These are phyloP conservation scores for Aegithalos caudatus DNA, from an alignment of 2,113 vertebrate genomes.

Conservation along the genomic window DNA sequence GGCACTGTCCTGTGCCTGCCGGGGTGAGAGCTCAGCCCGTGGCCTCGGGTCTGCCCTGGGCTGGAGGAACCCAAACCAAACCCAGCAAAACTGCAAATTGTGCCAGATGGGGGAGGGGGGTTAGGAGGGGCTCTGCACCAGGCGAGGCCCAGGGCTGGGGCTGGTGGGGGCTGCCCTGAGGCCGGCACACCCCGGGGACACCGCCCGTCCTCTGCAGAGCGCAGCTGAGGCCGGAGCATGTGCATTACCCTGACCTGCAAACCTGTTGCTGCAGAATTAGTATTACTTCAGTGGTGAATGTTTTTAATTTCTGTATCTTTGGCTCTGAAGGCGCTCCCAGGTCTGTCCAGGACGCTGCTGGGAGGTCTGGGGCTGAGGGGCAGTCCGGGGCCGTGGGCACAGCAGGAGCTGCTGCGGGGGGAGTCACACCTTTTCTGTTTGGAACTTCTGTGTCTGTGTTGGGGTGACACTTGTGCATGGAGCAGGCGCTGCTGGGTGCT, in stretches of 20 bases:
- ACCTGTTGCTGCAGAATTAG: background rate
- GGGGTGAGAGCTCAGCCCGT: background rate
- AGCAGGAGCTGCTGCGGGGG: background rate
- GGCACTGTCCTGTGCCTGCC: background rate
- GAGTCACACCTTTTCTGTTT: background rate
- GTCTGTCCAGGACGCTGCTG: background rate
- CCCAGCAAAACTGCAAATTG: constrained; percentile 52
- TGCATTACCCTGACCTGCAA: background rate
- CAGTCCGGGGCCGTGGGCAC: background rate
- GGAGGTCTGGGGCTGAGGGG: background rate
- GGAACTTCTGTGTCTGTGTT: background rate
- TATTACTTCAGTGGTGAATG: background rate
- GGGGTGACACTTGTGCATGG: background rate
- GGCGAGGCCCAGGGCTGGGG: background rate
- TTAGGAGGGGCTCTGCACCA: background rate
- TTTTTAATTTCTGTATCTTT: background rate
- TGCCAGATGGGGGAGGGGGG: background rate
- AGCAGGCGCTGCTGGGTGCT: background rate
- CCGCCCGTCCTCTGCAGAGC: constrained; percentile 6
- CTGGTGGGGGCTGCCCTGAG: background rate
- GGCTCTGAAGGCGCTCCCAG: background rate
- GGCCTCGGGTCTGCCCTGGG: background rate
- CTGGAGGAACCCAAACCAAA: constrained; percentile 8
- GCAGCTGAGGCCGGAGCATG: background rate
- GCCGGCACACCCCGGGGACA: background rate